These are phyloP conservation scores for Dicyrtoma fusca DNA, from an alignment of 2,888 invertebrate genomes.

Conservation along the genomic window DNA sequence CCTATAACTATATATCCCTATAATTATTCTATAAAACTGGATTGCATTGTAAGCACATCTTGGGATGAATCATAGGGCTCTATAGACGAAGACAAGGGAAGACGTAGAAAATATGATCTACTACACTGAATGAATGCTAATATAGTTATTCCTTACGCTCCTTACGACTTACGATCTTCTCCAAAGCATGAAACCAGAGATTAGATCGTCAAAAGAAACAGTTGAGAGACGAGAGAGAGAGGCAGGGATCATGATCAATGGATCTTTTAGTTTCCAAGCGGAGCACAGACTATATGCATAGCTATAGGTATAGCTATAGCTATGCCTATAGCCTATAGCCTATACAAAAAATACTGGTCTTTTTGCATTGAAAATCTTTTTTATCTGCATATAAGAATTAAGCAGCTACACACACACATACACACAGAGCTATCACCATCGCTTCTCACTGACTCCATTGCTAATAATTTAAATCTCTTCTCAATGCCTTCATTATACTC, in stretches of 20 bases:
- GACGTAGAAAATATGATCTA: constrained; percentile 12
- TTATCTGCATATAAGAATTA: too few species aligned
- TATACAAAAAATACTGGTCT: too few species aligned
- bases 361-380: too few species aligned
- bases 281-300: too few species aligned
- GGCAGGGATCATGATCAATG: constrained; percentile 25
- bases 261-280: constrained; percentile 20
- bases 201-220: constrained; percentile 16
- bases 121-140: constrained; percentile 23
- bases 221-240: neutral
- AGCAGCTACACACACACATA: too few species aligned
- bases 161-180: neutral
- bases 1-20: too few species aligned
- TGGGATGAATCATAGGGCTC: neutral
- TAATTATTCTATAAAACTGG: too few species aligned
- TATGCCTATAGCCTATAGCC: too few species aligned
- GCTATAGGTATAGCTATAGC: too few species aligned
- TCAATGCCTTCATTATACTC: constrained; percentile 19
- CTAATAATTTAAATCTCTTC: constrained; percentile 7
- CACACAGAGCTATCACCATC: neutral
- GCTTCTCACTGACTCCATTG: neutral
- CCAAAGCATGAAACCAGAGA: constrained; percentile 25
- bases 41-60: too few species aligned
- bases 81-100: too few species aligned
- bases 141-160: neutral